Percentiles rank a stretch among this genome's conserved stretches.
Evolutionary conservation across 2,113 vertebrate species (phyloP).

Genomic region (Perccottus glenii): DNA sequence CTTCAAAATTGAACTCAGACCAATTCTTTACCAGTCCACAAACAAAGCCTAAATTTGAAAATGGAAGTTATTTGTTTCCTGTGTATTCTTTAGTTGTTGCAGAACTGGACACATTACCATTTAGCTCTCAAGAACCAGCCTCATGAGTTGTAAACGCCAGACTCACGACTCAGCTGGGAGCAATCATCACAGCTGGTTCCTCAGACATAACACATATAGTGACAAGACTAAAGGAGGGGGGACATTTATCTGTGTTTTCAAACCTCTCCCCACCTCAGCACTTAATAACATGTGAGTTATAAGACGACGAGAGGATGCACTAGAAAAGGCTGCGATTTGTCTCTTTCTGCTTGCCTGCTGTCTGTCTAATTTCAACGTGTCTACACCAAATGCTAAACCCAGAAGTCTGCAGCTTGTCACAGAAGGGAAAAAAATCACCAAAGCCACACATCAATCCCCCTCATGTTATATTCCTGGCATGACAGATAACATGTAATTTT

Average conservation of each 20-base stretch:
- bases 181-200: slow-evolving; percentile 40
- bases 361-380: background rate
- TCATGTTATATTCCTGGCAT: slow-evolving; percentile 37
- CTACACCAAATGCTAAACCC: slow-evolving; percentile 11
- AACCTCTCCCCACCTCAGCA: background rate
- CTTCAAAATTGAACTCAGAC: background rate
- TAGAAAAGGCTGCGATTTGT: slow-evolving; percentile 26
- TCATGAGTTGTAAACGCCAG: slow-evolving; percentile 26
- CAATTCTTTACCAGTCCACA: background rate
- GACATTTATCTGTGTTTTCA: slow-evolving; percentile 22
- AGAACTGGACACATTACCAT: slow-evolving; percentile 34
- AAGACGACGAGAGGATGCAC: background rate
- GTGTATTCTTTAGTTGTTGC: background rate
- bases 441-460: slow-evolving; percentile 30
- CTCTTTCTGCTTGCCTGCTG: slow-evolving; percentile 1
- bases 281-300: slow-evolving; percentile 7
- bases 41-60: slow-evolving; percentile 4
- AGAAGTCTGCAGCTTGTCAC: slow-evolving; percentile 14
- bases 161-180: slow-evolving; percentile 45
- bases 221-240: slow-evolving; percentile 20
- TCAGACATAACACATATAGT: slow-evolving; percentile 16
- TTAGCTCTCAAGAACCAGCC: slow-evolving; percentile 30
- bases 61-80: background rate
- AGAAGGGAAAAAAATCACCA: background rate
- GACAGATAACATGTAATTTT: slow-evolving; percentile 44